phyloP scores from a whole-genome alignment of 2,797 vertebrate genomes.

The Chromobotia macracanthus region DNA sequence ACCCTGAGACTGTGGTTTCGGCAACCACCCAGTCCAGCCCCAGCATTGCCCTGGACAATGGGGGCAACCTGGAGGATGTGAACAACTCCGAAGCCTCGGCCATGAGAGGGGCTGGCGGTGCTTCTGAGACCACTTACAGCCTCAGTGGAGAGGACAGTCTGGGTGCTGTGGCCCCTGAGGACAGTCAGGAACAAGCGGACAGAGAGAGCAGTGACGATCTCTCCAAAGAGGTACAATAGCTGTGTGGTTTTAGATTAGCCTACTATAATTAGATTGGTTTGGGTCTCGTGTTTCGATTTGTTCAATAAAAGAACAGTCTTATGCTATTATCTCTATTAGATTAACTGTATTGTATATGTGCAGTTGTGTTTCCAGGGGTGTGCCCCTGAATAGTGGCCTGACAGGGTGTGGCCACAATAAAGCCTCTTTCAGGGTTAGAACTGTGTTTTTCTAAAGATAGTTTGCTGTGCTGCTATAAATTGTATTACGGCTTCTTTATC shows the following conservation, averaged over 20 bases:
- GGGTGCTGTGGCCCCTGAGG: slow-evolving; percentile 92
- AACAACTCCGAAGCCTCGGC: slow-evolving; percentile 82
- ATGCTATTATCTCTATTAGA: slow-evolving; percentile 40
- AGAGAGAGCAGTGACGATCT: slow-evolving; percentile 85
- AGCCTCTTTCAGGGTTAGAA: slow-evolving; percentile 2
- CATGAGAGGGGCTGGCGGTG: slow-evolving; percentile 85
- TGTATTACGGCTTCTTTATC: neutral
- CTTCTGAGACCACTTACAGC: slow-evolving; percentile 85
- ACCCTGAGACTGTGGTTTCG: slow-evolving; percentile 89
- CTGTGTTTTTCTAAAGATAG: neutral
- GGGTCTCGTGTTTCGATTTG: slow-evolving; percentile 13
- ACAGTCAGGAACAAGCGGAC: slow-evolving; percentile 78
- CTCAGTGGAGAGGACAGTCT: slow-evolving; percentile 86
- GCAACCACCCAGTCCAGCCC: slow-evolving; percentile 83
- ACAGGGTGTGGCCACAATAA: slow-evolving; percentile 53
- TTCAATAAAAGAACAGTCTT: slow-evolving; percentile 3
- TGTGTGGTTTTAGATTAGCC: slow-evolving; percentile 31
- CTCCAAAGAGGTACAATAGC: slow-evolving; percentile 89
- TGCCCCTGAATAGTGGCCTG: slow-evolving; percentile 35
- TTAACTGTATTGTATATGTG: neutral
- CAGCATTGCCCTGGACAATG: slow-evolving; percentile 89
- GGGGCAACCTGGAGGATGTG: slow-evolving; percentile 86
- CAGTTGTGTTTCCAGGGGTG: slow-evolving; percentile 7
- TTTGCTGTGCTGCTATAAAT: slow-evolving; percentile 4
- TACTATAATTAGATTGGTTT: slow-evolving; percentile 35